Percentiles rank a stretch among this genome's conserved stretches.
Evolutionary conservation across 2,797 vertebrate species (phyloP).

Genomic region (Stomatorhinus walkeri): DNA sequence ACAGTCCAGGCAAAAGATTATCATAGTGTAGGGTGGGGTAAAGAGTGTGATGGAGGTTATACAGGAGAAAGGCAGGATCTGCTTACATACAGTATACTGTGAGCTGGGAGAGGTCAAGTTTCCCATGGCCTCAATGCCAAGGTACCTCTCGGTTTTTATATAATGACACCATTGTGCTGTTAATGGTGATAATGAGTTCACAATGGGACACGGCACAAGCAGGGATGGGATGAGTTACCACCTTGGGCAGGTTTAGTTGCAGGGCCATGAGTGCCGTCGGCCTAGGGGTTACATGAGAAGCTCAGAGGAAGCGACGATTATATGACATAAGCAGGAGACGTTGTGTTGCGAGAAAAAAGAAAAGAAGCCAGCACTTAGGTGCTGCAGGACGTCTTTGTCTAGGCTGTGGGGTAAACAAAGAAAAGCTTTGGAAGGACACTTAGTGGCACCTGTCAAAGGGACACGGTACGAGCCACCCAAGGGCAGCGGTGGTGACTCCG

Average conservation of each 20-base stretch:
- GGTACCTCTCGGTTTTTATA: not conserved
- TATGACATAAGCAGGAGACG: not conserved
- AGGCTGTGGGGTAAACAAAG: not conserved
- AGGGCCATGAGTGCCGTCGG: not conserved
- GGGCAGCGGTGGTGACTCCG: not conserved
- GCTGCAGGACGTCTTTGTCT: not conserved
- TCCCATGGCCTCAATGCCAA: not conserved
- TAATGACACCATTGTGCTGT: not conserved
- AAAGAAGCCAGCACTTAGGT: not conserved
- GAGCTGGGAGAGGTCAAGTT: not conserved
- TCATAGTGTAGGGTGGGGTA: not conserved
- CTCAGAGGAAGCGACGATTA: not conserved
- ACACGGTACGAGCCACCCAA: not conserved
- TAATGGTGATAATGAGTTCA: not conserved
- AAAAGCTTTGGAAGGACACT: not conserved
- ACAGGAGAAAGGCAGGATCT: not conserved
- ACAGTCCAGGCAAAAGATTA: not conserved
- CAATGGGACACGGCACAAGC: not conserved
- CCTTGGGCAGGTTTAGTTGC: not conserved
- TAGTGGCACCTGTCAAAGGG: not conserved
- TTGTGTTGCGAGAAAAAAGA: not conserved
- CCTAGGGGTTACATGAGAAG: not conserved
- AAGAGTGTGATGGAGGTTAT: not conserved
- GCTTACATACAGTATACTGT: not conserved
- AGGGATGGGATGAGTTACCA: not conserved